Base-by-base conservation (phyloP, 2,888 invertebrate species). In the Pyrgus malvae region DNA sequence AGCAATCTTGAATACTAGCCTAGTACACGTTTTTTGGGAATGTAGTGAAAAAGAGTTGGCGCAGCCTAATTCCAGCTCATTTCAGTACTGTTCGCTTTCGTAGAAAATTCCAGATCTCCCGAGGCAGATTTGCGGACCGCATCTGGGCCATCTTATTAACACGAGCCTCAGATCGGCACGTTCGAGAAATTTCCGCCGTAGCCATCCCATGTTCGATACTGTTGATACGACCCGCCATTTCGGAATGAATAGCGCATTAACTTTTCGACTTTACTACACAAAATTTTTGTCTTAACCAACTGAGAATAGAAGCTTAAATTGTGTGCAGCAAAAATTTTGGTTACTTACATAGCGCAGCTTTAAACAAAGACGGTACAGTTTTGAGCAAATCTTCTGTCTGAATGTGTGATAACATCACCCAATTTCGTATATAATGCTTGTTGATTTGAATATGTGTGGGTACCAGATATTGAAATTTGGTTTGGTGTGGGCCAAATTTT, bases 101-200 rank as follows among this genome's bases (percentile, higher is more conserved):
- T 45, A 37, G 44, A 51, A 51, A 44, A 51, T 51, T 44, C 44
- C 51, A 38, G 35, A 46, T 11, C 59, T 59, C 60, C 40, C 12
- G 59, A 58, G 58, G 57, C 55, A 50, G 57, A 57, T 58, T 57
- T 41, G 50, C 55, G 59, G 54, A 46, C 57, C 59, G 55, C 53
- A 41, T 55, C 46, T 57, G 45, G 46, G 44, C 55, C 45, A 61
- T 62, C 63, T 61, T 62, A 62, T 63, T 63, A 62, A 59, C 58
- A 56, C 59, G 48, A 56, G 56, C 57, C 55, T 45, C 48, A 54
- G 57, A 56, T 61, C 56, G 56, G 56, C 60, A 59, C 56, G 56
- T 61, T 51, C 27, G 25, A 16, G 38, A 55, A 54, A 48, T 59
- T 44, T 35, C 42, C n/a, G 27, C 37, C 17, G 41, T 37, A n/a